phyloP scores from a whole-genome alignment of 2,113 vertebrate genomes.

The Coracopsis vasa region DNA sequence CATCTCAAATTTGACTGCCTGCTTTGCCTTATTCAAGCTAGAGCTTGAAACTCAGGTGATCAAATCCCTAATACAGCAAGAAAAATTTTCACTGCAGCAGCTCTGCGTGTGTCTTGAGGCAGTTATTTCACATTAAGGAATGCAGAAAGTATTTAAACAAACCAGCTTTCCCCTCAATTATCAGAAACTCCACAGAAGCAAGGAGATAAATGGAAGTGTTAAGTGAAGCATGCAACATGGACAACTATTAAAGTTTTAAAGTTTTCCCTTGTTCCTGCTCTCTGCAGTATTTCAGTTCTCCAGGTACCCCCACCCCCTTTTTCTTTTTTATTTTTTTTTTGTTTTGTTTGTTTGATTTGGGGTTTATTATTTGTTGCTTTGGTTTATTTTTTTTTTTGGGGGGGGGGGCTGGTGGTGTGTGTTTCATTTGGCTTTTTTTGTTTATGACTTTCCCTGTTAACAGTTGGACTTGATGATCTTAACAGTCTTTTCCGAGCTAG shows the following conservation, averaged over 20 bases:
- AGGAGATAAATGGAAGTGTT: neutral
- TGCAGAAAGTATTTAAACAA: slow-evolving; percentile 37
- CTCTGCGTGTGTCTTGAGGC: neutral
- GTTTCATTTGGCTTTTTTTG: neutral
- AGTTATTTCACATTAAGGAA: slow-evolving; percentile 24
- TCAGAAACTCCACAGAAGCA: neutral
- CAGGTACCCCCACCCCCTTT: fast-evolving
- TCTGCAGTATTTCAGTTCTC: neutral
- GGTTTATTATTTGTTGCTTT: neutral
- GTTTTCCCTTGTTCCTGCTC: neutral
- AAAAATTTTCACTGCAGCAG: neutral
- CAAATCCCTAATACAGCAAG: neutral
- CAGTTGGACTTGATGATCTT: neutral
- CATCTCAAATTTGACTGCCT: neutral
- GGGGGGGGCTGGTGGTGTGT: too few species aligned
- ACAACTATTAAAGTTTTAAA: neutral
- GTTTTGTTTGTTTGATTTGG: neutral
- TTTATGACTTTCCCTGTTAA: neutral
- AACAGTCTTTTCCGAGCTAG: neutral
- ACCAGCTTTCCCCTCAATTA: neutral
- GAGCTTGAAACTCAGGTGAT: neutral
- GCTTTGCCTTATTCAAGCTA: neutral
- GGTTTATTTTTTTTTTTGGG: too few species aligned
- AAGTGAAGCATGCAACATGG: neutral
- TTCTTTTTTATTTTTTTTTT: neutral